phyloP scores from a whole-genome alignment of 2,888 invertebrate genomes.

The Rugalucina vietnamica region DNA sequence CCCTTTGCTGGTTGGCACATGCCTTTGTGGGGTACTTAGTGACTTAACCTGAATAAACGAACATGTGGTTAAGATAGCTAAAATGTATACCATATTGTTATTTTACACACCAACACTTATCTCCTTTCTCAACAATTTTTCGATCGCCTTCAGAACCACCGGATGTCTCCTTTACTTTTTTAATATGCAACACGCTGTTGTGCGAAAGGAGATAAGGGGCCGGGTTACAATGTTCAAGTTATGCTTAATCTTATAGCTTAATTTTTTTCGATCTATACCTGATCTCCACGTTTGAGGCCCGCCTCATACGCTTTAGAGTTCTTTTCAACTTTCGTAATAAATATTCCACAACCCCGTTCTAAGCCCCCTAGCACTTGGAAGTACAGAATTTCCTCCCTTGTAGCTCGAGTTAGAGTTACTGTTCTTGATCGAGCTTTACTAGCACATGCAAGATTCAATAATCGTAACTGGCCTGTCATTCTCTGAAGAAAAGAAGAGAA shows the following conservation, averaged over 20 bases:
- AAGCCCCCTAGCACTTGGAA: slow-evolving; percentile 97
- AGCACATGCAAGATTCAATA: slow-evolving; percentile 97
- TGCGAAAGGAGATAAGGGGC: too few species aligned
- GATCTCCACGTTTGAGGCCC: slow-evolving; percentile 98
- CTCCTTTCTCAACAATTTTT: too few species aligned
- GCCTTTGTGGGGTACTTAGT: too few species aligned
- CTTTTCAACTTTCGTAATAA: slow-evolving; percentile 96
- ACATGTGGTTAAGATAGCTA: too few species aligned
- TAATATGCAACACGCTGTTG: too few species aligned
- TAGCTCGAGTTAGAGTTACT: slow-evolving; percentile 95
- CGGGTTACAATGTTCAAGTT: not conserved
- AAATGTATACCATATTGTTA: too few species aligned
- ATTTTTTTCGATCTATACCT: slow-evolving; percentile 84
- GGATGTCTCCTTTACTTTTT: too few species aligned
- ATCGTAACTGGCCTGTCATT: slow-evolving; percentile 88
- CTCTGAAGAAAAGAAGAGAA: slow-evolving; percentile 85
- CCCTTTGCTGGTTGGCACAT: too few species aligned
- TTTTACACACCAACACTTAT: too few species aligned
- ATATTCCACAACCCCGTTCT: slow-evolving; percentile 96
- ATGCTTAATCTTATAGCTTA: not conserved
- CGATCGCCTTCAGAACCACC: too few species aligned
- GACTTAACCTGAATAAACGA: too few species aligned
- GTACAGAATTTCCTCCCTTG: slow-evolving; percentile 95
- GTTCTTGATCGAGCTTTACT: slow-evolving; percentile 97
- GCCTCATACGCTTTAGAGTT: slow-evolving; percentile 97